Evolutionary conservation across 2,888 invertebrate species (phyloP).

Genomic region (Hypercompe scribonia): DNA sequence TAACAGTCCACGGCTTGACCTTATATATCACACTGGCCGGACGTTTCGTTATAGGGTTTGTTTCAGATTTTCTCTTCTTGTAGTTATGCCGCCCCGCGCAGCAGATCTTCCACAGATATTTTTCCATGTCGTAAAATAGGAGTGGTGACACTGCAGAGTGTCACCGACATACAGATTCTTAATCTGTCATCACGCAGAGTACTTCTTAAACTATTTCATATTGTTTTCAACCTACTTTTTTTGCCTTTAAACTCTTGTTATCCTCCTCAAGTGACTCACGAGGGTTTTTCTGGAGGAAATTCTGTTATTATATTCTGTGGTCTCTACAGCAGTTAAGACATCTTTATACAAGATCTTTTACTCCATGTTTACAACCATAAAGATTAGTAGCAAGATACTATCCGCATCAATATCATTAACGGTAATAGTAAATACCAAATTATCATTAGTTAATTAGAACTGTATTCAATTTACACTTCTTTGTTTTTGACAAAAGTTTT

Average conservation of each 20-base stretch:
- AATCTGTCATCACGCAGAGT: too few species aligned
- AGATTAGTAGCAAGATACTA: background rate
- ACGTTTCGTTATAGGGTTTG: too few species aligned
- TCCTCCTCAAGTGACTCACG: background rate
- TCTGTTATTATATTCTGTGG: background rate
- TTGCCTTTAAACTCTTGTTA: background rate
- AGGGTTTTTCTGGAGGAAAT: background rate
- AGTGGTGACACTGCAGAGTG: too few species aligned
- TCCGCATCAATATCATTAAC: background rate
- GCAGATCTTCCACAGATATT: too few species aligned
- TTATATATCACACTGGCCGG: too few species aligned
- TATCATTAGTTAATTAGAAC: background rate
- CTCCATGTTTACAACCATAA: background rate
- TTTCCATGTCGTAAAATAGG: too few species aligned
- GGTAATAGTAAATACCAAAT: background rate
- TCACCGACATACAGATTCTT: too few species aligned
- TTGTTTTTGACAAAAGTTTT: background rate
- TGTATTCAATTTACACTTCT: background rate
- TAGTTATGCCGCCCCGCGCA: too few species aligned
- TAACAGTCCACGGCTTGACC: too few species aligned
- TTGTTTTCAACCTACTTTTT: background rate
- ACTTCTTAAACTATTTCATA: too few species aligned
- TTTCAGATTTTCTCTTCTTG: too few species aligned
- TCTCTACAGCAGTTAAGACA: background rate
- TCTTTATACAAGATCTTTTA: background rate